Percentiles rank a stretch among this genome's conserved stretches.
phyloP scores from a whole-genome alignment of 2,888 invertebrate genomes.

The Linnaemya vulpina region DNA sequence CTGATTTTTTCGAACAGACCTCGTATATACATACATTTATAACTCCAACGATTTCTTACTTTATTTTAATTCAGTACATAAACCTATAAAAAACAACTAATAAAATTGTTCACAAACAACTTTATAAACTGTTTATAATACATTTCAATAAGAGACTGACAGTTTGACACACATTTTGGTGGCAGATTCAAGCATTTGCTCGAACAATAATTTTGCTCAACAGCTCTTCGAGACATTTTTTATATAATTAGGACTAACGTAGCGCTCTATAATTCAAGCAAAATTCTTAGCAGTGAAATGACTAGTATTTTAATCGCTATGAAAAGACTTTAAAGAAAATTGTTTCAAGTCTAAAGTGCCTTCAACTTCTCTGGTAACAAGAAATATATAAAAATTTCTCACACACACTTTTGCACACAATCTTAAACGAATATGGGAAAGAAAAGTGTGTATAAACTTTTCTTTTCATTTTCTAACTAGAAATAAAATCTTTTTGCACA shows the following conservation, averaged over 20 bases:
- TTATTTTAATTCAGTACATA: no score
- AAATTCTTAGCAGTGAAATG: neutral
- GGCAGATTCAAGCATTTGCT: neutral
- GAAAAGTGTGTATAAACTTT: slow-evolving; percentile 37
- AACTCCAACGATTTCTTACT: no score
- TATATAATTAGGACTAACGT: neutral
- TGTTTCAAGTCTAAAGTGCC: slow-evolving; percentile 60
- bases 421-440: neutral
- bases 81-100: neutral
- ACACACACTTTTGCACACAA: neutral
- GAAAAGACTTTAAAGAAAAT: slow-evolving; percentile 52
- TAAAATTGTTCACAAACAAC: neutral
- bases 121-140: neutral
- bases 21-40: no score
- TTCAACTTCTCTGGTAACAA: slow-evolving; percentile 29
- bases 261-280: slow-evolving; percentile 21
- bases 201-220: neutral
- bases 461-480: slow-evolving; percentile 35
- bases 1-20: no score
- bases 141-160: neutral
- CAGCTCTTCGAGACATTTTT: neutral
- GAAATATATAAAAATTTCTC: neutral
- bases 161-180: neutral
- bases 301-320: slow-evolving; percentile 4
- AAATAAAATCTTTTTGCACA: slow-evolving; percentile 21